Conservation (phyloP, 2,888 invertebrate genomes). For the Laothoe populi region DNA sequence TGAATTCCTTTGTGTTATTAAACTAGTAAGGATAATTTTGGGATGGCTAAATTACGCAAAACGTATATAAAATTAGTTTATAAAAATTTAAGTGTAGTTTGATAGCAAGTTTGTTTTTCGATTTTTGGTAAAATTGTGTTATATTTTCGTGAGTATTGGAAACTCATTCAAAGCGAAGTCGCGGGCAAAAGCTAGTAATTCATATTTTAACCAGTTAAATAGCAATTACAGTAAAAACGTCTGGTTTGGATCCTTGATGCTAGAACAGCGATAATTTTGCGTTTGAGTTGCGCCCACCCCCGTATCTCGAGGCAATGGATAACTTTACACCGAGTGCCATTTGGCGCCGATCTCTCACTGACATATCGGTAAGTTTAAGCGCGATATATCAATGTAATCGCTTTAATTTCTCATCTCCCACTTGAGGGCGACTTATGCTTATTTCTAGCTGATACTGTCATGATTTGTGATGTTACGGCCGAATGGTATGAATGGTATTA, state of each 20-base stretch:
- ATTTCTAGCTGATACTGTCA: conserved; percentile 67
- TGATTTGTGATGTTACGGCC: conserved; percentile 49
- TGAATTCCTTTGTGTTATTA: not conserved
- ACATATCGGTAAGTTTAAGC: conserved; percentile 82
- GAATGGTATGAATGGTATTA: conserved; percentile 2
- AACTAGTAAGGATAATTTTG: not conserved
- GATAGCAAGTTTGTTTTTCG: too few species aligned
- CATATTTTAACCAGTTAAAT: not conserved
- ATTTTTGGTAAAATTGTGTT: too few species aligned
- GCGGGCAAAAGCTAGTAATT: too few species aligned
- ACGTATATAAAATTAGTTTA: too few species aligned
- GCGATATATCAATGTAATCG: conserved; percentile 83
- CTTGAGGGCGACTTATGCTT: conserved; percentile 71
- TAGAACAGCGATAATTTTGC: conserved; percentile 54
- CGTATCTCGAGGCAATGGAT: conserved; percentile 69
- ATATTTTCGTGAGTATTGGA: too few species aligned
- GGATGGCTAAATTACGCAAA: too few species aligned
- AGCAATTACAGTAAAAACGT: conserved; percentile 11
- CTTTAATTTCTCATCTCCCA: conserved; percentile 83
- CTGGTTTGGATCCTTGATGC: conserved; percentile 32
- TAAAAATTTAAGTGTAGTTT: too few species aligned
- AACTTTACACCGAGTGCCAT: conserved; percentile 79
- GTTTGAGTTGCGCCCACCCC: conserved; percentile 46
- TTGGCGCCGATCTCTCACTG: conserved; percentile 79
- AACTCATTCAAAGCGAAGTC: too few species aligned